Evolutionary conservation across 2,888 invertebrate species (phyloP).

Genomic region (Bombyx huttoni): DNA sequence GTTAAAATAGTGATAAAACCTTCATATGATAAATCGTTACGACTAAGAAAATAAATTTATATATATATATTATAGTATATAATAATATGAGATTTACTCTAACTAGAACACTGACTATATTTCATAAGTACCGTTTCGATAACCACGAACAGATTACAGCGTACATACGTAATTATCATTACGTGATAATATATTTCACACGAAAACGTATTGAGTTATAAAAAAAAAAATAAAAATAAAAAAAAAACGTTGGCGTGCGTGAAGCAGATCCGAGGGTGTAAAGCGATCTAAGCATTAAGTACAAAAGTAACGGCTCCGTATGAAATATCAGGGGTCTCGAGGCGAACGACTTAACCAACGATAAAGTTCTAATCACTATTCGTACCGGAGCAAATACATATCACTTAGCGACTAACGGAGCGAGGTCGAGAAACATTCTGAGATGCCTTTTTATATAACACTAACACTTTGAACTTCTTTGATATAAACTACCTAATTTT

Average conservation of each 20-base stretch:
- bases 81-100: background rate
- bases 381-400: background rate
- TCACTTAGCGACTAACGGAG: background rate
- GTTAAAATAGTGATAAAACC: no score
- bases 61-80: no score
- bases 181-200: slow-evolving; percentile 6
- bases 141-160: slow-evolving; percentile 9
- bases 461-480: background rate
- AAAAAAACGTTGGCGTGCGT: slow-evolving; percentile 17
- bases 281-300: slow-evolving; percentile 24
- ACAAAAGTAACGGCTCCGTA: slow-evolving; percentile 15
- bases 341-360: background rate
- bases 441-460: background rate
- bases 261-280: slow-evolving; percentile 20
- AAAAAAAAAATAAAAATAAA: no score
- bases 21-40: no score
- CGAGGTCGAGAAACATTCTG: background rate
- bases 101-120: background rate
- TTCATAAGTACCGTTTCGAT: background rate
- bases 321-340: slow-evolving; percentile 6
- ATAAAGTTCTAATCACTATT: background rate
- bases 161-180: no score
- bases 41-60: no score
- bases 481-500: background rate
- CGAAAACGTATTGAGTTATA: slow-evolving; percentile 6